Percentiles rank a stretch among this genome's conserved stretches.
Evolutionary conservation across 2,888 invertebrate genomes (phyloP).

Genomic region (Drosophila anomalata): DNA sequence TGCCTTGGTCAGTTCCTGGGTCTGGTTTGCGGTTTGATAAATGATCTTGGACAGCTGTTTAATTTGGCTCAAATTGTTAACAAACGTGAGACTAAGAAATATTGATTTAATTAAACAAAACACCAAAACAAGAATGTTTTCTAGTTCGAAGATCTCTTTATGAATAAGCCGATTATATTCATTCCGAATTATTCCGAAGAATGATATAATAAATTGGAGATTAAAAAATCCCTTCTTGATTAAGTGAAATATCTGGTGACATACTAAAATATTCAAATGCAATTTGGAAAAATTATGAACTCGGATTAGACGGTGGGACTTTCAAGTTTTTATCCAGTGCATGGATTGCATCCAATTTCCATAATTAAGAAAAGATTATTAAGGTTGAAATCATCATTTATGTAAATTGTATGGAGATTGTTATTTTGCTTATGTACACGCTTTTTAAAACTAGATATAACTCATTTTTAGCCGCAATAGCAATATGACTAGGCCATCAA

Average conservation of each 20-base stretch:
- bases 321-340: constrained; percentile 23
- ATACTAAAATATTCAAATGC: constrained; percentile 23
- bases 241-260: constrained; percentile 4
- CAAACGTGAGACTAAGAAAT: constrained; percentile 12
- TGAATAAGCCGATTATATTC: not conserved
- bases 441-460: constrained; percentile 32
- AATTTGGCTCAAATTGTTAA: constrained; percentile 36
- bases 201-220: not conserved
- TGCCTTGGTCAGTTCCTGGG: constrained; percentile 56
- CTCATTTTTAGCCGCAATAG: constrained; percentile 35
- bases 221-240: not conserved
- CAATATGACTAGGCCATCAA: constrained; percentile 44
- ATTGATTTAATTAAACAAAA: constrained; percentile 30
- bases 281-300: constrained; percentile 15
- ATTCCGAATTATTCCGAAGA: not conserved
- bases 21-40: constrained; percentile 57
- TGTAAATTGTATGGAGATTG: constrained; percentile 20
- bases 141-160: not conserved
- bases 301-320: not conserved
- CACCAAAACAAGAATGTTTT: constrained; percentile 14
- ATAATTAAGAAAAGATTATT: constrained; percentile 27
- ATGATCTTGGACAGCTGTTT: constrained; percentile 48
- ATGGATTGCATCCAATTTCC: constrained; percentile 8
- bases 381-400: constrained; percentile 31
- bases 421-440: constrained; percentile 33